These are phyloP conservation scores for Drosophila algonquin DNA, from an alignment of 2,888 invertebrate species.

Conservation along the genomic window DNA sequence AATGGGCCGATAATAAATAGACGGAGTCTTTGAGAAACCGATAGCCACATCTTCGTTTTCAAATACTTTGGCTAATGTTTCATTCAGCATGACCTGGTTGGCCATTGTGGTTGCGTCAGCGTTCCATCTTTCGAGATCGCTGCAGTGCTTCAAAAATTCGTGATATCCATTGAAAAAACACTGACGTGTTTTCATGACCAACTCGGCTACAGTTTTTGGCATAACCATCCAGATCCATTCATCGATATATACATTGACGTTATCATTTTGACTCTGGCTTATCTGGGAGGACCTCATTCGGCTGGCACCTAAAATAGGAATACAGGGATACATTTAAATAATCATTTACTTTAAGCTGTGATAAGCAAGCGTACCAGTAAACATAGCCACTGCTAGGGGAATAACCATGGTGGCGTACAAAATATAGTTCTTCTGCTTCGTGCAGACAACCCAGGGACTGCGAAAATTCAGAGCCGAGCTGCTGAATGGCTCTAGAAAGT, in stretches of 20 bases:
- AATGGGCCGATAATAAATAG: slow-evolving; percentile 11
- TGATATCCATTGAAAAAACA: slow-evolving; percentile 50
- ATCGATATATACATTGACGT: slow-evolving; percentile 53
- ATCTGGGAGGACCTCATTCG: slow-evolving; percentile 33
- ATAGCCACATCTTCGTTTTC: slow-evolving; percentile 43
- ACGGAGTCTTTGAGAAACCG: slow-evolving; percentile 31
- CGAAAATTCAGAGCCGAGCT: slow-evolving; percentile 18
- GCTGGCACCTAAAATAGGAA: slow-evolving; percentile 35
- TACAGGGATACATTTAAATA: neutral
- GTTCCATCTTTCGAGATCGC: slow-evolving; percentile 32
- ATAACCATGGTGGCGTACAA: slow-evolving; percentile 51
- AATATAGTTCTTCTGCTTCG: slow-evolving; percentile 84
- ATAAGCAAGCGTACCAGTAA: slow-evolving; percentile 46
- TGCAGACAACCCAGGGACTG: slow-evolving; percentile 58
- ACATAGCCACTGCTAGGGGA: slow-evolving; percentile 59
- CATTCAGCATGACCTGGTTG: slow-evolving; percentile 15
- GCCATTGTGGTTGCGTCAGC: neutral
- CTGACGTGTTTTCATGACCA: slow-evolving; percentile 52
- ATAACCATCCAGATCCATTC: slow-evolving; percentile 68
- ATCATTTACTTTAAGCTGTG: neutral
- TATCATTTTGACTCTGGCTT: slow-evolving; percentile 11
- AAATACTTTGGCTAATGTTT: slow-evolving; percentile 41
- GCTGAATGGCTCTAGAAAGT: slow-evolving; percentile 46
- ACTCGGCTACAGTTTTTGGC: slow-evolving; percentile 37
- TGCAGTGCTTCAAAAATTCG: slow-evolving; percentile 48